These are phyloP conservation scores for Drosophila nr. medialis DNA, from an alignment of 2,888 invertebrate species.

Conservation along the genomic window DNA sequence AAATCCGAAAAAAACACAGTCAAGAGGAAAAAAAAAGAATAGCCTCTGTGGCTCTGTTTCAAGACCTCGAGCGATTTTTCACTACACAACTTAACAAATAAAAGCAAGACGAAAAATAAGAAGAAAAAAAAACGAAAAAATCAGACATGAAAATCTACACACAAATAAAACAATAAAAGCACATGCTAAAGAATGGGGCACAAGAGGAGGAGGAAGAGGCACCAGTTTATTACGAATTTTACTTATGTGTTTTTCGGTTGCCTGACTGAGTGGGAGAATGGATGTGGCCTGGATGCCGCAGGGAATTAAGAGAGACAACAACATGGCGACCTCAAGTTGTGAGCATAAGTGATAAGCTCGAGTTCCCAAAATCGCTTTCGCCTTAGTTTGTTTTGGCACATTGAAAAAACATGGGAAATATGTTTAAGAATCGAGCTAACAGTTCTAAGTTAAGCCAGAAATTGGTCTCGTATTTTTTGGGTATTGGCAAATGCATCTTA, in stretches of 20 bases:
- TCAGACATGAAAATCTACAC: conserved; percentile 65
- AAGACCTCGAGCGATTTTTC: conserved; percentile 73
- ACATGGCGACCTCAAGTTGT: conserved; percentile 43
- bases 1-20: conserved; percentile 14
- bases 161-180: conserved; percentile 80
- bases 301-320: conserved; percentile 78
- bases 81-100: conserved; percentile 79
- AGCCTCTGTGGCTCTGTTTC: conserved; percentile 41
- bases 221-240: conserved; percentile 80
- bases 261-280: conserved; percentile 5
- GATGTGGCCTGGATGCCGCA: conserved; percentile 42
- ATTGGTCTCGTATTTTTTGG: not conserved
- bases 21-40: conserved; percentile 26
- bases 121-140: conserved; percentile 34
- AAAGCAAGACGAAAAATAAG: conserved; percentile 55
- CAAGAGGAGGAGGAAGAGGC: conserved; percentile 39
- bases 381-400: conserved; percentile 20
- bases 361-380: conserved; percentile 34
- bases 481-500: not conserved
- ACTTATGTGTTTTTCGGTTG: conserved; percentile 72
- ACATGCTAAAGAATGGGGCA: conserved; percentile 27
- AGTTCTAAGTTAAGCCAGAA: conserved; percentile 6
- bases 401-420: conserved; percentile 16
- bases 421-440: not conserved
- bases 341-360: conserved; percentile 55